Evolutionary conservation across 2,888 invertebrate genomes (phyloP).

Genomic region (Macropis europaea): DNA sequence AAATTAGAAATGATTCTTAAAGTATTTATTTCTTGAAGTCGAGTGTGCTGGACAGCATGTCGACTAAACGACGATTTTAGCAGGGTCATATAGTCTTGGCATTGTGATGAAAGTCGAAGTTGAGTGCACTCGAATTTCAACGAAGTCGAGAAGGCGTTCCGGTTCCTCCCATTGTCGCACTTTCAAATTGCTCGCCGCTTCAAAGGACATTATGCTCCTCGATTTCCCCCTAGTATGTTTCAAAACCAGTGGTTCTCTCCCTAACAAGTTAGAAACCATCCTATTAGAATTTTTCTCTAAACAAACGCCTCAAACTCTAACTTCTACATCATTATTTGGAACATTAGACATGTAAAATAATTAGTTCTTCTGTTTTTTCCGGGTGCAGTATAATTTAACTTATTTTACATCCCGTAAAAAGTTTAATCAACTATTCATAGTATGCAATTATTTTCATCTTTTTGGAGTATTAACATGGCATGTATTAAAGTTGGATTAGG

Average conservation of each 20-base stretch:
- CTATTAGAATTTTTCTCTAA: too few relatives aligned
- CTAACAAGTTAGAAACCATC: background rate
- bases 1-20: conserved; percentile 49
- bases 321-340: too few relatives aligned
- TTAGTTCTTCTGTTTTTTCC: too few relatives aligned
- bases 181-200: conserved; percentile 65
- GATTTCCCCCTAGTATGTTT: conserved; percentile 41
- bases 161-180: conserved; percentile 64
- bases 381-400: too few relatives aligned
- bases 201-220: conserved; percentile 62
- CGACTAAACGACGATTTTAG: conserved; percentile 75
- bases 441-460: too few relatives aligned
- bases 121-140: conserved; percentile 77
- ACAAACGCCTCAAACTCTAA: too few relatives aligned
- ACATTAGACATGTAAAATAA: too few relatives aligned
- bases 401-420: too few relatives aligned
- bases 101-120: conserved; percentile 74
- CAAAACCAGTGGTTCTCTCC: conserved; percentile 61
- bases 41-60: conserved; percentile 32
- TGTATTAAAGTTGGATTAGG: too few relatives aligned
- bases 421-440: too few relatives aligned
- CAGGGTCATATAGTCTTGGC: conserved; percentile 71
- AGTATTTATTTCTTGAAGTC: conserved; percentile 42
- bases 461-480: too few relatives aligned
- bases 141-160: conserved; percentile 72